Evolutionary conservation across 2,797 vertebrate genomes (phyloP).

Genomic region (Echeneis naucrates): DNA sequence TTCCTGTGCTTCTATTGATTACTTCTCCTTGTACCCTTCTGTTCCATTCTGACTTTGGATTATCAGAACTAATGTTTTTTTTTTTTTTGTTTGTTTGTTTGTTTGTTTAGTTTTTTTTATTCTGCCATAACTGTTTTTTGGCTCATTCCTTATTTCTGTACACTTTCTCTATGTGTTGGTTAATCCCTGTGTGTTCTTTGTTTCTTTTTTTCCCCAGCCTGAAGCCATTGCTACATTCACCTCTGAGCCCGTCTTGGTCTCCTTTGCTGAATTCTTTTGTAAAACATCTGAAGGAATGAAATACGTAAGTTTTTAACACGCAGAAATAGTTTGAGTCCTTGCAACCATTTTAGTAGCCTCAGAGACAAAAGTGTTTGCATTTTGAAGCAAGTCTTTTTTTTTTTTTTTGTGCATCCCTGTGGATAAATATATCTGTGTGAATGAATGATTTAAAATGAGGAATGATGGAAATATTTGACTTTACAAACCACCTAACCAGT

Average conservation of each 20-base stretch:
- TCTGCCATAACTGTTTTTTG: background rate
- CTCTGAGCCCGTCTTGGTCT: conserved; percentile 94
- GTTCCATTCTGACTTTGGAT: background rate
- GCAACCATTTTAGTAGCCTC: background rate
- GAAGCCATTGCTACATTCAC: conserved; percentile 97
- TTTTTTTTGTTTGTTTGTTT: too few relatives aligned
- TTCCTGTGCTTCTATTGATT: background rate
- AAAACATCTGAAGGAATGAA: conserved; percentile 90
- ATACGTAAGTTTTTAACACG: conserved; percentile 84
- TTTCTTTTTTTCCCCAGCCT: conserved; percentile 83
- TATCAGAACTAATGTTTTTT: background rate
- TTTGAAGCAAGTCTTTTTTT: background rate
- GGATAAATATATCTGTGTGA: too few relatives aligned
- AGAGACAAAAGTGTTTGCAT: background rate
- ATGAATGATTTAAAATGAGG: background rate
- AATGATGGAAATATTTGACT: background rate
- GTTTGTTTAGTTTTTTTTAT: background rate
- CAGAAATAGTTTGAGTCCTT: background rate
- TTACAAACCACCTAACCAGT: too few relatives aligned
- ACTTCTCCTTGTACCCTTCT: background rate
- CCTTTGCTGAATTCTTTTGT: conserved; percentile 96
- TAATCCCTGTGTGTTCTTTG: too few relatives aligned
- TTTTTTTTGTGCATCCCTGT: background rate
- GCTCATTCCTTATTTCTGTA: background rate
- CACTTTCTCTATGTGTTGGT: background rate